Evolutionary conservation across 1,140 invertebrate genomes (phyloP).

Genomic region (Pseudomyrmex gracilis): DNA sequence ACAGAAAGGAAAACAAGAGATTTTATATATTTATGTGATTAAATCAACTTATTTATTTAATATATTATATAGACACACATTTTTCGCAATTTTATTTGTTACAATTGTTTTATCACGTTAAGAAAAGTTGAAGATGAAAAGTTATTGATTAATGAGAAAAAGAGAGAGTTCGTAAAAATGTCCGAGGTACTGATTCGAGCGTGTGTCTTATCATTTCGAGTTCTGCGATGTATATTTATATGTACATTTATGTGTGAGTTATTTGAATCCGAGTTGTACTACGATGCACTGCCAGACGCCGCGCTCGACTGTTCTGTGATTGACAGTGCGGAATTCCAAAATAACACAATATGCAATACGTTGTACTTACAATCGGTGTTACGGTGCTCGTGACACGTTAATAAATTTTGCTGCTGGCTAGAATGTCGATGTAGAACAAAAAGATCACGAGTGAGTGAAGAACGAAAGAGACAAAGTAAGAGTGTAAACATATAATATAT

Average conservation of each 20-base stretch:
- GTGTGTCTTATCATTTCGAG: neutral
- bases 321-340: constrained; percentile 83
- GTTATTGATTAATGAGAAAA: no score
- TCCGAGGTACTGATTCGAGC: no score
- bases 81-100: no score
- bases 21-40: no score
- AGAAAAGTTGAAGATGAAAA: no score
- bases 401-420: constrained; percentile 69
- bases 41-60: no score
- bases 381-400: constrained; percentile 75
- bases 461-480: constrained; percentile 33
- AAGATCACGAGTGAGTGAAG: constrained; percentile 60
- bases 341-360: constrained; percentile 84
- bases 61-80: no score
- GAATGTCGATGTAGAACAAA: constrained; percentile 62
- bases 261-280: constrained; percentile 13
- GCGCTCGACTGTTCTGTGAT: constrained; percentile 77
- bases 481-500: neutral
- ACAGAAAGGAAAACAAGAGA: no score
- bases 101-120: no score
- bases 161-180: no score
- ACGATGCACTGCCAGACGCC: constrained; percentile 79
- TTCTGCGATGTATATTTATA: neutral
- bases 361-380: constrained; percentile 83
- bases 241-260: neutral